Base-by-base conservation (phyloP, 2,113 vertebrate genomes). In the Pyxicephalus adspersus region DNA sequence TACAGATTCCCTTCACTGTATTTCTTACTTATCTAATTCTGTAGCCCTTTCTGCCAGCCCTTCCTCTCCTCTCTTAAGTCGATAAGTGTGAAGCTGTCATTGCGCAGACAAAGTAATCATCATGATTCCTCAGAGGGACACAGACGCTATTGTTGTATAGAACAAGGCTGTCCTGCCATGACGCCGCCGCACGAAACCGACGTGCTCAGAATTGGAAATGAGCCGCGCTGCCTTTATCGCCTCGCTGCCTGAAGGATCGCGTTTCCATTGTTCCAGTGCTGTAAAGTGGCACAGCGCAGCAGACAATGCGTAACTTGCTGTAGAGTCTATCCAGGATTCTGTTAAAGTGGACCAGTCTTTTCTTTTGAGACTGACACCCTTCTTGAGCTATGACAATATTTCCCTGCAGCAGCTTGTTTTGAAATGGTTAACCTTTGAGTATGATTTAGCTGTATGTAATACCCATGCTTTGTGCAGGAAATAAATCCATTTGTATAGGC, bases 121-220 rank as follows among this genome's bases (percentile, higher is more conserved):
- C 23, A 18, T 16, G n/a, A 55, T 52, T 64, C 78, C 78, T 64
- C 54, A 58, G 78, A 64, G 78, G 52, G 20, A 28, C 60, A 52
- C 64, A 63, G 66, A 50, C 45, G 55, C 77, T 81, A 71, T 70
- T 71, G 65, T 80, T 70, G 66, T 80, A 55, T 70, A 22, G 38
- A 61, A 67, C 58, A 61, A 45, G 67, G 38, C 77, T 71, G 52
- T 28, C 19, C 64, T 50, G 25, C 61, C 23, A 64, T 64, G 67
- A 64, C 64, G 78, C 22, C 57, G 20, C 25, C 25, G 54, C 20
- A 28, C 34, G 20, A 25, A 64, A 73, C 60, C 25, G 15, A 31
- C 78, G 78, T 73, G 78, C 67, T 51, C 20, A 23, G 78, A 73
- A 81, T 81, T 20, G 67, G 25, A 81, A 50, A 81, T 81, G 64